phyloP scores from a whole-genome alignment of 2,888 invertebrate genomes.

The Allolobophora icterica region DNA sequence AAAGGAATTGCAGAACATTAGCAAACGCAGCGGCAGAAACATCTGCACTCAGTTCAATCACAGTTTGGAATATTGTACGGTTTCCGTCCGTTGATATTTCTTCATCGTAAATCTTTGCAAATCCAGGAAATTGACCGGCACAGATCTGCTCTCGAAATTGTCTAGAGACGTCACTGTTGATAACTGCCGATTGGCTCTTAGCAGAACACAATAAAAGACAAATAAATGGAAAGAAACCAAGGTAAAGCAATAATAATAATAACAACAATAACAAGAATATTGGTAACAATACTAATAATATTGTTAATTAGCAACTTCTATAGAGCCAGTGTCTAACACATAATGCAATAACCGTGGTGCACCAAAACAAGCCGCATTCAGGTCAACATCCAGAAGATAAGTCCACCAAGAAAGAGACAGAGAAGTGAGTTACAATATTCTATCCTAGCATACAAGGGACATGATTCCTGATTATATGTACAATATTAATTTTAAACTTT shows the following conservation, averaged over 20 bases:
- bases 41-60: constrained; percentile 54
- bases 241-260: not conserved
- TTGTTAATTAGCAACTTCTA: not conserved
- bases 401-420: too few relatives aligned
- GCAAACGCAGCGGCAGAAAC: constrained; percentile 55
- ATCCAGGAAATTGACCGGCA: constrained; percentile 54
- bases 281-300: not conserved
- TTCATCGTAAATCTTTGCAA: constrained; percentile 47
- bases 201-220: not conserved
- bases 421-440: too few relatives aligned
- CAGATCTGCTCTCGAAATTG: constrained; percentile 53
- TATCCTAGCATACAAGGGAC: too few relatives aligned
- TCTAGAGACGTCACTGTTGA: constrained; percentile 45
- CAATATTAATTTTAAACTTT: too few relatives aligned
- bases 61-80: constrained; percentile 40
- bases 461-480: too few relatives aligned
- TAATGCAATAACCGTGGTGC: too few relatives aligned
- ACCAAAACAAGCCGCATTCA: too few relatives aligned
- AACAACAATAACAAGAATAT: not conserved
- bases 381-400: too few relatives aligned
- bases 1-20: constrained; percentile 58
- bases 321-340: too few relatives aligned
- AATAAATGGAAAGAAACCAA: not conserved
- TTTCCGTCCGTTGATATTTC: not conserved
- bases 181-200: constrained; percentile 50